phyloP scores from a whole-genome alignment of 2,113 vertebrate species.

The Marmota flaviventris region DNA sequence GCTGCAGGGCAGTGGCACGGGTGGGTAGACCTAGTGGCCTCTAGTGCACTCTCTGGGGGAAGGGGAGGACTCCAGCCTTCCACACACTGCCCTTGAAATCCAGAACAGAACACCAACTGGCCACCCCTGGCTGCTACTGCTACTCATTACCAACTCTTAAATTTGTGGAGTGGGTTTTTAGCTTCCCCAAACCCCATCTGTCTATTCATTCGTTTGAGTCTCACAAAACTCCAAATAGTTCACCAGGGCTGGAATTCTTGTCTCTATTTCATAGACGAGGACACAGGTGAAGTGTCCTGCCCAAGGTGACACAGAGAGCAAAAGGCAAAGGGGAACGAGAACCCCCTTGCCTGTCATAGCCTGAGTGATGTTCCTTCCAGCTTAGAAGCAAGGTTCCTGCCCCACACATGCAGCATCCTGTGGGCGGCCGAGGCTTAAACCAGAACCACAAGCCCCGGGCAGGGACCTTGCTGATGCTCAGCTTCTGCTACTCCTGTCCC shows the following conservation, averaged over 20 bases:
- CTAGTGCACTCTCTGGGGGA: neutral
- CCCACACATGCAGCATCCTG: neutral
- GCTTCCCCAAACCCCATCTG: neutral
- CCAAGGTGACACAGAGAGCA: neutral
- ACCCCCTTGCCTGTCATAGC: neutral
- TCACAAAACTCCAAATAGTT: neutral
- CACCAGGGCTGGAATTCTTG: constrained; percentile 30
- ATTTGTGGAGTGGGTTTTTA: neutral
- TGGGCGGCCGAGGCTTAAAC: neutral
- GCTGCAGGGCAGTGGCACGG: neutral
- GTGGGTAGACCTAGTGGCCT: neutral
- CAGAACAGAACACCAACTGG: neutral
- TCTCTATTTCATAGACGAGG: constrained; percentile 27
- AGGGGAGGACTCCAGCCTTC: neutral
- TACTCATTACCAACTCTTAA: neutral
- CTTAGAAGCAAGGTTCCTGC: neutral
- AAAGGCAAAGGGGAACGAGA: neutral
- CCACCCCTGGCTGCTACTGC: neutral
- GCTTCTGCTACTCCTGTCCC: neutral
- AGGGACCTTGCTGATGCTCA: neutral
- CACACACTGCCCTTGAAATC: constrained; percentile 22
- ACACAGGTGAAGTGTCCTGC: neutral
- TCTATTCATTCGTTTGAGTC: neutral
- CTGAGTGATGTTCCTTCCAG: neutral
- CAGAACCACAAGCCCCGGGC: neutral